Base-by-base conservation (phyloP, 2,113 vertebrate species). In the Periophthalmodon schlosseri region DNA sequence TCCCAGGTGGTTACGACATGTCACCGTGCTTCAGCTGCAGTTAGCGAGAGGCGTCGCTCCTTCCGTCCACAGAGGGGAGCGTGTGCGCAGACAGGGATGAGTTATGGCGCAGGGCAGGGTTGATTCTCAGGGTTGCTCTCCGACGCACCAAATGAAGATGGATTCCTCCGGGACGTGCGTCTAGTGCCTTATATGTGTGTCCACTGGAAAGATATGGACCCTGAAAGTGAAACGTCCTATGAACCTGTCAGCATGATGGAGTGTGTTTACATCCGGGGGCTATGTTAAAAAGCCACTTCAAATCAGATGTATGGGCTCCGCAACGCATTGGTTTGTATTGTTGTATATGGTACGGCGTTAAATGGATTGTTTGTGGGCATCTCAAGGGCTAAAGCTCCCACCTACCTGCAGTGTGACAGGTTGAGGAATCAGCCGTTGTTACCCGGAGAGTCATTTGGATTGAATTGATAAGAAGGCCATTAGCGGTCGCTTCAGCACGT, bases 391-490 rank as follows among this genome's bases (percentile, higher is more conserved):
- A 9, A 76, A 49, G 18, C 6, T 24, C 16, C 74, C 49, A 67
- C 46, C 60, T 16, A 44, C 65, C 70, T 24, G 72, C 13, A 4
- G 52, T 12, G 1, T 14, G 74, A 67, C 78, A 67, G 70, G 57
- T 68, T 70, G 67, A 77, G 68, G 69, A 81, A 81, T 72, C 66
- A 0, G 74, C 23, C 24, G 50, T 72, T 78, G 80, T 79, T 86
- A 81, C 66, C 73, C 67, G 15, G 77, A 85, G 78, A 84, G 83
- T 86, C 78, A 76, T 86, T 84, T 76, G 82, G 75, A 83, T 89
- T 56, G 76, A 86, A 89, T 79, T 89, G 87, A 90, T 88, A 81
- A 89, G 84, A 84, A 86, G 77, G 77, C 89, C 86, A 88, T 87
- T 87, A 89, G 81, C 76, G 46, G 69, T 67, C 13, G 80, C 88